Conservation (phyloP, 1,140 invertebrate genomes). For the Monomorium pharaonis region DNA sequence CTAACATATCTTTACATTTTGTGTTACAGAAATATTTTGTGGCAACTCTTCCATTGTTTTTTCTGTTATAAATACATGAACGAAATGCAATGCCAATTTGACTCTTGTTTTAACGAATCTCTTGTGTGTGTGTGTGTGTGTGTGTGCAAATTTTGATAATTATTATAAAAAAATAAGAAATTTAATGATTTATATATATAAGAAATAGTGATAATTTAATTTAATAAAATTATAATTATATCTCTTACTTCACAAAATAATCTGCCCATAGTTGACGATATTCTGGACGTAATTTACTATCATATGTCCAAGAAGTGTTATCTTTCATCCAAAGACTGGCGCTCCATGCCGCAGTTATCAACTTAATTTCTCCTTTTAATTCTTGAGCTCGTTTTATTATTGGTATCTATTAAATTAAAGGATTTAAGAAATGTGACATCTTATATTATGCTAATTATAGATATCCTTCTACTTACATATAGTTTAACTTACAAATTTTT, state of each 20-base stretch:
- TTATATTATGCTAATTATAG: neutral
- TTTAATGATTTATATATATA: too few species aligned
- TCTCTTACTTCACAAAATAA: slow-evolving; percentile 88
- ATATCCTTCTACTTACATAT: too few species aligned
- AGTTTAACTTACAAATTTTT: too few species aligned
- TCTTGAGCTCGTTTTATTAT: slow-evolving; percentile 76
- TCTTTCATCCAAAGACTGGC: slow-evolving; percentile 97
- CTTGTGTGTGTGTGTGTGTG: too few species aligned
- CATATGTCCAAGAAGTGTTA: slow-evolving; percentile 87
- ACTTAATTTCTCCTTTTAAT: slow-evolving; percentile 74
- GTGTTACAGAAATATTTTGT: too few species aligned
- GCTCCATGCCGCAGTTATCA: slow-evolving; percentile 92
- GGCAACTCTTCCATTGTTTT: too few species aligned
- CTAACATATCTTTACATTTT: too few species aligned
- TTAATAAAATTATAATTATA: neutral
- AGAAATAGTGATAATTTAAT: too few species aligned
- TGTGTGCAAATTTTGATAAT: too few species aligned
- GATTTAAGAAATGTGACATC: neutral
- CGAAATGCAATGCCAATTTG: too few species aligned
- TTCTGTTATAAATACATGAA: too few species aligned
- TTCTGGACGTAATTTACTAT: slow-evolving; percentile 76
- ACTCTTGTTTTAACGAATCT: too few species aligned
- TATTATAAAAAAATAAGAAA: neutral
- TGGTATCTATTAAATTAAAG: slow-evolving; percentile 79
- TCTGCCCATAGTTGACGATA: slow-evolving; percentile 93